Evolutionary conservation across 2,888 invertebrate genomes (phyloP).

Genomic region (Sipha maydis): DNA sequence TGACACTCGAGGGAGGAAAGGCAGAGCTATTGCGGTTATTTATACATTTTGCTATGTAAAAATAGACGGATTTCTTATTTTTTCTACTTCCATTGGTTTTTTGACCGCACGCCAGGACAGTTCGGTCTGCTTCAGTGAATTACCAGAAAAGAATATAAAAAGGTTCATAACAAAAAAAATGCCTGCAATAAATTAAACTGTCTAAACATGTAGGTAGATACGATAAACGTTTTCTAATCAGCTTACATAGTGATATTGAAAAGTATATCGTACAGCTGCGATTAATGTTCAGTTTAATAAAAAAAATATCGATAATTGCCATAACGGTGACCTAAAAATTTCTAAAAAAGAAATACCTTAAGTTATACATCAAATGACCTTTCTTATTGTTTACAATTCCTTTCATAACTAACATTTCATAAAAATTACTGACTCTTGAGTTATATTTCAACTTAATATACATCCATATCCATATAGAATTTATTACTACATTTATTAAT

Average conservation of each 20-base stretch:
- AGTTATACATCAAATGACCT: neutral
- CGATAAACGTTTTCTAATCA: neutral
- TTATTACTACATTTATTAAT: too few species aligned
- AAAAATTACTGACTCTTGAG: neutral
- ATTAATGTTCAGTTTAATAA: neutral
- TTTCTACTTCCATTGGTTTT: conserved; percentile 18
- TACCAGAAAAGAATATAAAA: conserved; percentile 46
- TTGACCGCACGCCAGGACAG: conserved; percentile 17
- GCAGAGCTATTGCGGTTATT: conserved; percentile 17
- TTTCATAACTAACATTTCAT: neutral
- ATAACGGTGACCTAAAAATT: neutral
- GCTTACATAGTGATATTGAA: neutral
- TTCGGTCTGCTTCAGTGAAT: conserved; percentile 37
- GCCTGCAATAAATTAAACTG: neutral
- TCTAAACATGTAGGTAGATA: neutral
- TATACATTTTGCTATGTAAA: conserved; percentile 41
- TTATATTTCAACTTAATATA: too few species aligned
- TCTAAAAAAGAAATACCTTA: neutral
- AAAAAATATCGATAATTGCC: neutral
- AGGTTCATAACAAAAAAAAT: conserved; percentile 26
- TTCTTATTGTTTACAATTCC: neutral
- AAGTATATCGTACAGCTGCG: neutral
- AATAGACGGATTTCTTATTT: conserved; percentile 47
- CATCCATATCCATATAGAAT: too few species aligned
- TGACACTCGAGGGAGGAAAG: conserved; percentile 16